Percentiles rank a stretch among this genome's conserved stretches.
Evolutionary conservation across 2,113 vertebrate genomes (phyloP).

Genomic region (Gadus macrocephalus): DNA sequence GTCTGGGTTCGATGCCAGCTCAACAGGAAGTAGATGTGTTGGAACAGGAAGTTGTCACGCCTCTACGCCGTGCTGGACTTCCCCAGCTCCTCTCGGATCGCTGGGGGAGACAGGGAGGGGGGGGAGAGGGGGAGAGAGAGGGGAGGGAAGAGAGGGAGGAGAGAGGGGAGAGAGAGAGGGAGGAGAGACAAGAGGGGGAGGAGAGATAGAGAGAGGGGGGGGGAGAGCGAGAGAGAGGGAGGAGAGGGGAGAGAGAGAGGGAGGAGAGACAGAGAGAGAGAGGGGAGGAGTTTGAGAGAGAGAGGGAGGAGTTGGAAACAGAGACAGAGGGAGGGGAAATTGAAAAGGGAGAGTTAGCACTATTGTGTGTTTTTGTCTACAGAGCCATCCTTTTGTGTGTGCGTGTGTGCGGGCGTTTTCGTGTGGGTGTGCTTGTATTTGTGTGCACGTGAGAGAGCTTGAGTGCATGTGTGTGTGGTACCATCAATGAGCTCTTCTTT

Average conservation of each 20-base stretch:
- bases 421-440: too few relatives aligned
- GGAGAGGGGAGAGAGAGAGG: too few relatives aligned
- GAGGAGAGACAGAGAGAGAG: too few relatives aligned
- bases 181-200: conserved; percentile 25
- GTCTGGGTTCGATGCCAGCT: too few relatives aligned
- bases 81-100: conserved; percentile 95
- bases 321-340: too few relatives aligned
- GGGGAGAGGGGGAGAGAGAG: neutral
- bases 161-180: too few relatives aligned
- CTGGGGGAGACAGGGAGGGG: conserved; percentile 61
- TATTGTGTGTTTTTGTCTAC: neutral
- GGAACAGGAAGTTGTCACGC: conserved; percentile 51
- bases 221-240: rapidly evolving
- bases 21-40: conserved; percentile 7
- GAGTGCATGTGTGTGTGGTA: conserved; percentile 55
- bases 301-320: too few relatives aligned
- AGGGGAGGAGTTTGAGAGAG: too few relatives aligned
- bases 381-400: neutral
- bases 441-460: too few relatives aligned
- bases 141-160: too few relatives aligned
- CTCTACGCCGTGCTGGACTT: conserved; percentile 90
- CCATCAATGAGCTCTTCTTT: conserved; percentile 99
- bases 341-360: neutral
- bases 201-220: neutral
- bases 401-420: neutral